phyloP scores from a whole-genome alignment of 2,113 vertebrate genomes.

The Daboia siamensis region DNA sequence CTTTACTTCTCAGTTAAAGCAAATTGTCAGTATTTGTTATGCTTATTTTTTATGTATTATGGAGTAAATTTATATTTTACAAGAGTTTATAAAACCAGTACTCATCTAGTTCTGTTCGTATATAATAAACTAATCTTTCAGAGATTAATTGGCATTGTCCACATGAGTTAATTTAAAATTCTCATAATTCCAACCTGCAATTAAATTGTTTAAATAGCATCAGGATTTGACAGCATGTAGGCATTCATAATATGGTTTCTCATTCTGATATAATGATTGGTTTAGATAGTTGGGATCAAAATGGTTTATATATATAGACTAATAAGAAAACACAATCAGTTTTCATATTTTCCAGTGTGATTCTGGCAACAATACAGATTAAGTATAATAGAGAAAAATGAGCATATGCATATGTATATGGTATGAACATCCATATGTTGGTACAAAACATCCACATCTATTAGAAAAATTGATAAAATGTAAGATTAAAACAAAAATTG shows the following conservation, averaged over 20 bases:
- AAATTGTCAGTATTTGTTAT: neutral
- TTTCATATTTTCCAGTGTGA: neutral
- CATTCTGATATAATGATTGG: neutral
- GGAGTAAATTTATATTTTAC: neutral
- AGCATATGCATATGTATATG: neutral
- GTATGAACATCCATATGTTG: neutral
- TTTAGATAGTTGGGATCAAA: neutral
- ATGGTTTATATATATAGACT: neutral
- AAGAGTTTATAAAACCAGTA: neutral
- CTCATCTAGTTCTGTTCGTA: neutral
- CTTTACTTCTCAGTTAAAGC: neutral
- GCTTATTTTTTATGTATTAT: neutral
- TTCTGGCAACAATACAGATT: neutral
- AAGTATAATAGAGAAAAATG: neutral
- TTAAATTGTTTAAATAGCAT: neutral
- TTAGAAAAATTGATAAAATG: neutral
- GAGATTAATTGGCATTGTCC: neutral
- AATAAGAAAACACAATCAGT: neutral
- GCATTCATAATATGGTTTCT: neutral
- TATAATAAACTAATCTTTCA: neutral
- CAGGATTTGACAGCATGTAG: neutral
- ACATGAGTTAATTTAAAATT: neutral
- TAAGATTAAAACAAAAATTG: neutral
- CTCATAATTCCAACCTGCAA: neutral
- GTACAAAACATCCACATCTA: neutral